Percentiles rank a stretch among this genome's conserved stretches.
These are phyloP conservation scores for Marisa cornuarietis DNA, from an alignment of 1,140 invertebrate species.

Conservation along the genomic window DNA sequence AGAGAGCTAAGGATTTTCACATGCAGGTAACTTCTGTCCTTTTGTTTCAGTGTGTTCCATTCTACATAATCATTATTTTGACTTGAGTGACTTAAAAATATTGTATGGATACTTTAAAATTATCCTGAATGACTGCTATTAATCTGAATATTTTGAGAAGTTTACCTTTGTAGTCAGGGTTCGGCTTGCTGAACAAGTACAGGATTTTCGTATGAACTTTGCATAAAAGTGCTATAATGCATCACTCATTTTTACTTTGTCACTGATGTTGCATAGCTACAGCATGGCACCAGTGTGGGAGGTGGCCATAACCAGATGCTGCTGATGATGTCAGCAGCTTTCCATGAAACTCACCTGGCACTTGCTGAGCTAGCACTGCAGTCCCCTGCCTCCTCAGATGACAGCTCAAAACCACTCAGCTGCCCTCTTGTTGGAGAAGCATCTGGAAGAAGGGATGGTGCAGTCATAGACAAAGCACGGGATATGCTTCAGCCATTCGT, in stretches of 20 bases:
- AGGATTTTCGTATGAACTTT: background rate
- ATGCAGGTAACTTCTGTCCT: slow-evolving; percentile 18
- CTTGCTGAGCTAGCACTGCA: slow-evolving; percentile 30
- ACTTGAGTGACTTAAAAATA: no score
- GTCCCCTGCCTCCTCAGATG: slow-evolving; percentile 8
- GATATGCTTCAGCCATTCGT: slow-evolving; percentile 32
- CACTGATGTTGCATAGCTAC: background rate
- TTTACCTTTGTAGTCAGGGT: no score
- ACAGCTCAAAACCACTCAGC: background rate
- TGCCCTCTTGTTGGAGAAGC: slow-evolving; percentile 19
- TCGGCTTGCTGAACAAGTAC: no score
- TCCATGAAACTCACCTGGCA: slow-evolving; percentile 30
- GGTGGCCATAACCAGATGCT: slow-evolving; percentile 24
- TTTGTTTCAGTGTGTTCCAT: background rate
- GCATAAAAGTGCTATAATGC: no score
- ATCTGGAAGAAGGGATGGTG: slow-evolving; percentile 5
- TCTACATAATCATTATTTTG: no score
- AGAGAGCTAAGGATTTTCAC: slow-evolving; percentile 24
- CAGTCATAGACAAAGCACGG: slow-evolving; percentile 21
- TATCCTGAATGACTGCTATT: no score
- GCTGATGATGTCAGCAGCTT: slow-evolving; percentile 21
- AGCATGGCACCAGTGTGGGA: slow-evolving; percentile 5
- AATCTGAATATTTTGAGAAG: no score
- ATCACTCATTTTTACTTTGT: no score
- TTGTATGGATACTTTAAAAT: no score